Conservation (phyloP, 2,797 vertebrate genomes). For the Brachyrhaphis roseni region DNA sequence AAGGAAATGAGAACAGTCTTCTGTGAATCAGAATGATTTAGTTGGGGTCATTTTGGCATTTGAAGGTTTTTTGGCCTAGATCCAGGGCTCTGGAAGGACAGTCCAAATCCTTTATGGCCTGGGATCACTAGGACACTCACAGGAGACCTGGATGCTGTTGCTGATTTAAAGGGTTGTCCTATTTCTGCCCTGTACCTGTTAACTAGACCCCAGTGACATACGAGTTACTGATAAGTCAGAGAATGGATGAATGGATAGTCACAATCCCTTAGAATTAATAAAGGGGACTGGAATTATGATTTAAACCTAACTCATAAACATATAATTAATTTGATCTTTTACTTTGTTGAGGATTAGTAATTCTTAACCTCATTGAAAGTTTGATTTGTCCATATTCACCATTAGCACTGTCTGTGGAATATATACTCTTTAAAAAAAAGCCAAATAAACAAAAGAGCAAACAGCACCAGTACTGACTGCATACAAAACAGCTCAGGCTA, state of each 20-base stretch:
- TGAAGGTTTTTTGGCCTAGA: not conserved
- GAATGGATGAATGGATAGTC: not conserved
- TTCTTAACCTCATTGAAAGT: not conserved
- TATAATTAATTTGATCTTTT: not conserved
- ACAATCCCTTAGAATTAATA: not conserved
- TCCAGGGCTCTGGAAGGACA: not conserved
- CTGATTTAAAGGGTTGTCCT: not conserved
- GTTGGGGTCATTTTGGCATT: not conserved
- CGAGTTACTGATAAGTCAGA: not conserved
- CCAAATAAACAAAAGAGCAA: constrained; percentile 20
- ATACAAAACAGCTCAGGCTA: constrained; percentile 41
- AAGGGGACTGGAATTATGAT: not conserved
- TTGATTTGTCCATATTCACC: constrained; percentile 19
- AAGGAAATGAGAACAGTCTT: not conserved
- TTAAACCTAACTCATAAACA: not conserved
- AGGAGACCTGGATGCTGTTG: not conserved
- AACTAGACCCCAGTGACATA: not conserved
- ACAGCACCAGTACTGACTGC: constrained; percentile 3
- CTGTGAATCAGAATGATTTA: not conserved
- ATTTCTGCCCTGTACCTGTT: not conserved
- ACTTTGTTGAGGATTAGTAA: not conserved
- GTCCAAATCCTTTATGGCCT: not conserved
- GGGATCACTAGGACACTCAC: not conserved
- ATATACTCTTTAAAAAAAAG: constrained; percentile 39
- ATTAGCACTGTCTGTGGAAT: constrained; percentile 24